Evolutionary conservation across 2,113 vertebrate genomes (phyloP).

Genomic region (Paraplagusia blochii): DNA sequence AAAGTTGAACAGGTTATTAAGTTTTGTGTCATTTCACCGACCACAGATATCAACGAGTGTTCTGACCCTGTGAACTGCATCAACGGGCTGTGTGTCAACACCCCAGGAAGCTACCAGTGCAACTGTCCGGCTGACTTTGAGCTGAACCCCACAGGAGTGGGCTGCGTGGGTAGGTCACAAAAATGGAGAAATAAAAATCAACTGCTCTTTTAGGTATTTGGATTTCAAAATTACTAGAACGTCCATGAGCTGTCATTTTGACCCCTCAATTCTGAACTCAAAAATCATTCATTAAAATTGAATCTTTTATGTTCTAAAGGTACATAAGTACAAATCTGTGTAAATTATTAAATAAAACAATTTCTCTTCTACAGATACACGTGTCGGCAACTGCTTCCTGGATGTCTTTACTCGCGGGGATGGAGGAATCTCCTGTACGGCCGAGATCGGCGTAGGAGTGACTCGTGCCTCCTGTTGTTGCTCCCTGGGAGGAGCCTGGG

Average conservation of each 20-base stretch:
- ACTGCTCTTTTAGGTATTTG: too few relatives aligned
- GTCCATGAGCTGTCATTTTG: too few relatives aligned
- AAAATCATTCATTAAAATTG: too few relatives aligned
- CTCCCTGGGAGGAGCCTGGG: constrained; percentile 88
- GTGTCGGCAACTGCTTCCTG: constrained; percentile 90
- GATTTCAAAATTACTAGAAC: too few relatives aligned
- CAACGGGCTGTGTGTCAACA: constrained; percentile 91
- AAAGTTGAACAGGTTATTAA: too few relatives aligned
- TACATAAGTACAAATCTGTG: background rate
- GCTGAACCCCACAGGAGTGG: constrained; percentile 89
- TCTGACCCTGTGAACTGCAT: constrained; percentile 91
- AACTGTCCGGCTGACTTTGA: constrained; percentile 91
- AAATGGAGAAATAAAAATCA: background rate
- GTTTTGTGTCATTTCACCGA: background rate
- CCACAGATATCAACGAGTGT: constrained; percentile 90
- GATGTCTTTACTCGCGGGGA: constrained; percentile 85
- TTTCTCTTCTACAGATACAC: constrained; percentile 75
- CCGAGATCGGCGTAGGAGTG: constrained; percentile 87
- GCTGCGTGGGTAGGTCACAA: constrained; percentile 88
- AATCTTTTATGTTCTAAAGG: too few relatives aligned
- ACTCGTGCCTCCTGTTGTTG: constrained; percentile 91
- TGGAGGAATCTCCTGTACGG: constrained; percentile 85
- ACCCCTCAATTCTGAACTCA: too few relatives aligned
- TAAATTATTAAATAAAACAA: background rate
- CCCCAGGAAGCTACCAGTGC: constrained; percentile 87